phyloP scores from a whole-genome alignment of 2,797 vertebrate species.

The Salmo trutta region DNA sequence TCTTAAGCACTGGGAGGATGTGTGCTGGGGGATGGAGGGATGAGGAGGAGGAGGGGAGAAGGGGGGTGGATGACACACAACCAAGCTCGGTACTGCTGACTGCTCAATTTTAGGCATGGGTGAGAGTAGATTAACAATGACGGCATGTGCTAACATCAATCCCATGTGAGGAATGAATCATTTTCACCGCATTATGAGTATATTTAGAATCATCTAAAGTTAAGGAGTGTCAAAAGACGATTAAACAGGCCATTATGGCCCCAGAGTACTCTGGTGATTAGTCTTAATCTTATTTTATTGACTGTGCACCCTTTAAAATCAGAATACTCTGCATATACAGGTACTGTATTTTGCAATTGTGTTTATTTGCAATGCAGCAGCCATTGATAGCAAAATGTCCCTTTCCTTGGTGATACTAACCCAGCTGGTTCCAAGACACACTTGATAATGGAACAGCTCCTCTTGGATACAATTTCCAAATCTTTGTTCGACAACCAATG shows the following conservation, averaged over 20 bases:
- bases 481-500: background rate
- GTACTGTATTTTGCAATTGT: background rate
- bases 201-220: conserved; percentile 57
- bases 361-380: background rate
- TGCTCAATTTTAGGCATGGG: conserved; percentile 66
- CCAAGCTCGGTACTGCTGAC: conserved; percentile 69
- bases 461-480: background rate
- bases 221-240: conserved; percentile 47
- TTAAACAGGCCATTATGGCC: conserved; percentile 42
- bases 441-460: background rate
- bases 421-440: background rate
- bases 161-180: conserved; percentile 50
- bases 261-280: conserved; percentile 20
- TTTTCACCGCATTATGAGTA: conserved; percentile 38
- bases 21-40: conserved; percentile 43
- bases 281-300: conserved; percentile 37
- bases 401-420: background rate
- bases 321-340: background rate
- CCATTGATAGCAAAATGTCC: background rate
- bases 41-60: conserved; percentile 14
- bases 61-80: conserved; percentile 57
- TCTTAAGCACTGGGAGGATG: conserved; percentile 71
- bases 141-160: conserved; percentile 61
- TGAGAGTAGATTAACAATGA: conserved; percentile 67
- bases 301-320: background rate